Base-by-base conservation (phyloP, 2,888 invertebrate species). In the Ichneumoninae sp. region DNA sequence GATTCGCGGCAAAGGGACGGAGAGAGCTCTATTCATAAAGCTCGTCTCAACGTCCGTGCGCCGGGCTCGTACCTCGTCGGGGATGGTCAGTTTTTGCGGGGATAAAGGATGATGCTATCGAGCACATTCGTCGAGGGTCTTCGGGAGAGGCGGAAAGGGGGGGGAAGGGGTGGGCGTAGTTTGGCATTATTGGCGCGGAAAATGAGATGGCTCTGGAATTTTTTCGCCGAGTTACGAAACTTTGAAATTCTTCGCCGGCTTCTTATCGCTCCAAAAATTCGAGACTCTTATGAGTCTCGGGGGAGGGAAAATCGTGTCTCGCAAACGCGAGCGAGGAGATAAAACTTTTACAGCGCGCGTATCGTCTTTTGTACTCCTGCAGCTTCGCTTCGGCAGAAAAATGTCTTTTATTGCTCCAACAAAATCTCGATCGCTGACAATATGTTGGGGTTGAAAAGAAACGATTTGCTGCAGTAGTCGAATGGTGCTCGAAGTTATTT, bases 1-100 rank as follows among this genome's bases (percentile, higher is more conserved):
- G 87, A 84, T 85, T 83, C 81, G 76, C 79, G 79, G 70, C 26
- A 33, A 40, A 60, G 60, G 26, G 60, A 60, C 16, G 13, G 13
- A 3, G 13, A 16, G n/a, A 52, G 3, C 52, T 60, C 60, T 30
- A 26, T 60, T 60, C 60, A 40, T 40, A 30, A 60, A 3, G 60
- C 60, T 26, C 26, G 60, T 60, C 60, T 60, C 60, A 30, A 3
- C 13, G 60, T 60, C 30, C 60, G n/a, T 30, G 60, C 60, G 4
- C 30, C 5, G 13, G 10, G 40, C 8, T 26, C 13, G 30, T 30
- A 54, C 30, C 60, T 10, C 40, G 40, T 40, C 40, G 40, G 30
- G 13, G 60, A 60, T 60, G 60, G 30, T 60, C 60, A 60, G 10
- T 60, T 60, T 60, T 60, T 60, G 60, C 30, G 30, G 16, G 26